Evolutionary conservation across 2,888 invertebrate species (phyloP), one percentile per base, ranked within the genome.

Genomic region (Choristoneura rosaceana): DNA sequence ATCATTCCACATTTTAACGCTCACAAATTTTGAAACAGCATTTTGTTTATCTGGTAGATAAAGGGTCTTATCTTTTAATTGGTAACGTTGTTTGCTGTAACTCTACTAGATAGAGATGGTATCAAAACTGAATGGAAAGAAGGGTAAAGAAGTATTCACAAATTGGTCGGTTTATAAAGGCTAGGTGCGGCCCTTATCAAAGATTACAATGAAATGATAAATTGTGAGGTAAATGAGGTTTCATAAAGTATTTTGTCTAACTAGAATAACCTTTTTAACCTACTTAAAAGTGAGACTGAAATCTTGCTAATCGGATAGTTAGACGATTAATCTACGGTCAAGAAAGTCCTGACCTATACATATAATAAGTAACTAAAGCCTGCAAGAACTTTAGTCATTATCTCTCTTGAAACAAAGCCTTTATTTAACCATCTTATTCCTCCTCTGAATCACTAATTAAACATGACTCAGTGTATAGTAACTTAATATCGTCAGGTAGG

Each of bases 31-130:
- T 80, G 83, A 80, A 82, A 79, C 69, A 75, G 76, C 82, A 77
- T 78, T 75, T 80, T 84, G 83, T 86, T 89, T 90, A 90, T 88
- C 87, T 84, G 69, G 63, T 74, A 82, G 90, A 91, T 90, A 90
- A 88, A 81, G 75, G 86, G 87, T 88, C 88, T 92, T 92, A 92
- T 92, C 92, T 85, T 78, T 83, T 90, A 90, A 90, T 91, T 90
- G 84, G 83, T 80, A 80, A 82, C 80, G 78, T 65, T 74, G 80
- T 84, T 83, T 85, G 80, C 71, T 74, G 76, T 78, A 81, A 88
- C 78, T 85, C 83, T 73, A 74, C 81, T 62, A 63, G 74, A 76
- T 82, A 76, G 47, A 79, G 80, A 76, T 78, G 82, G 73, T 62
- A 43, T 25, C 74, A 0, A 65, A 52, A 41, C 33, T 64, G 15